These are phyloP conservation scores for Zaprionus kolodkinae DNA, from an alignment of 1,140 invertebrate species.

Conservation along the genomic window DNA sequence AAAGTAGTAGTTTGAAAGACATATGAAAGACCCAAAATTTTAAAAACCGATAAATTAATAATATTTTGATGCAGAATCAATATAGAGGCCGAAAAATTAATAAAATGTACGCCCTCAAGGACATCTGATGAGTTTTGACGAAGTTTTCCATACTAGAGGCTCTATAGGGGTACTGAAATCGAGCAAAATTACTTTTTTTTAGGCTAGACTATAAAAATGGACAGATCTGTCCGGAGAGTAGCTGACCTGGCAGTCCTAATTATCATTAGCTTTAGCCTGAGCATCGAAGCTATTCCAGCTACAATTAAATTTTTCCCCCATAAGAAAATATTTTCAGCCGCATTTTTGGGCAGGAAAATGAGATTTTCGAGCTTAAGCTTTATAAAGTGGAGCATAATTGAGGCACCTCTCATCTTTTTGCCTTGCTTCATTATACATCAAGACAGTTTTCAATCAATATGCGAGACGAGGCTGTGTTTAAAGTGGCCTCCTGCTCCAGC, in stretches of 20 bases:
- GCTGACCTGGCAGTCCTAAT: not conserved
- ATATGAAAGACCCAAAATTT: too few relatives aligned
- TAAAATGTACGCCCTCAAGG: too few relatives aligned
- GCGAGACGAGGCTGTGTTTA: slow-evolving; percentile 11
- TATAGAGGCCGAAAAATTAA: too few relatives aligned
- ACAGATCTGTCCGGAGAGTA: too few relatives aligned
- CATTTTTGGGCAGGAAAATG: not conserved
- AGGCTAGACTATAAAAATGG: too few relatives aligned
- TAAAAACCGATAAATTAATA: too few relatives aligned
- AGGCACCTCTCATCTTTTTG: not conserved
- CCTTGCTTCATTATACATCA: not conserved
- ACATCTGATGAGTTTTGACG: too few relatives aligned
- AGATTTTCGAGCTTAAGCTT: not conserved
- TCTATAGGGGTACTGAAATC: too few relatives aligned
- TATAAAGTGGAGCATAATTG: not conserved
- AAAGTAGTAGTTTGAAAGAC: too few relatives aligned
- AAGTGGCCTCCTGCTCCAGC: not conserved
- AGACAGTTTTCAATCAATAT: slow-evolving; percentile 22
- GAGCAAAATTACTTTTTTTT: too few relatives aligned
- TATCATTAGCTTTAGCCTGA: not conserved
- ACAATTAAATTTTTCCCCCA: not conserved
- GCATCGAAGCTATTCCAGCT: not conserved
- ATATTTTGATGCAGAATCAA: too few relatives aligned
- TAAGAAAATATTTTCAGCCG: not conserved
- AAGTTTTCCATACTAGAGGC: too few relatives aligned